Evolutionary conservation across 2,888 invertebrate species (phyloP).

Genomic region (Drosophila austrosaltans): DNA sequence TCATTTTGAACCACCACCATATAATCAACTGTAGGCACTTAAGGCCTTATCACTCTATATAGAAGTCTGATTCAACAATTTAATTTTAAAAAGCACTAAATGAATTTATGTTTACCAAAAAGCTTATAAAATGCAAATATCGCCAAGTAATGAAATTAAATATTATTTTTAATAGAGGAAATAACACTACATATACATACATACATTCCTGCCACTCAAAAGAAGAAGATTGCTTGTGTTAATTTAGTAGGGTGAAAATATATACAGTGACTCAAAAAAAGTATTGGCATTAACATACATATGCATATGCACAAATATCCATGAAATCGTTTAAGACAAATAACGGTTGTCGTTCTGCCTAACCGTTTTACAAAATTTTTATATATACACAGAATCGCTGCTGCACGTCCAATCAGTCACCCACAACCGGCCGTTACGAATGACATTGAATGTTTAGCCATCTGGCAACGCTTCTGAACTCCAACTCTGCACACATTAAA

Average conservation of each 20-base stretch:
- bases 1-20: not conserved
- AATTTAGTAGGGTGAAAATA: not conserved
- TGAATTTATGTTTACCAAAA: conserved; percentile 1
- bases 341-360: too few species aligned
- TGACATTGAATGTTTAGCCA: conserved; percentile 17
- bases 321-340: too few species aligned
- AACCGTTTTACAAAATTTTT: not conserved
- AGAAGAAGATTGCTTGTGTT: not conserved
- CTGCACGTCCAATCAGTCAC: too few species aligned
- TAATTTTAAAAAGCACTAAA: not conserved
- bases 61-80: conserved; percentile 5
- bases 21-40: not conserved
- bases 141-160: too few species aligned
- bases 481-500: conserved; percentile 14
- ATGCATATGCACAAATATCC: not conserved
- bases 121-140: not conserved
- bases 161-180: not conserved
- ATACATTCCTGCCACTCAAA: not conserved
- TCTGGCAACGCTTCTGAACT: conserved; percentile 50
- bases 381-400: not conserved
- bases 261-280: too few species aligned
- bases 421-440: conserved; percentile 22
- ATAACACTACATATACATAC: not conserved
- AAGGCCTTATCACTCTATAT: not conserved
- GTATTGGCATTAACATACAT: not conserved